Percentiles rank a stretch among this genome's conserved stretches.
Evolutionary conservation across 2,797 vertebrate genomes (phyloP).

Genomic region (Bovichtus diacanthus): DNA sequence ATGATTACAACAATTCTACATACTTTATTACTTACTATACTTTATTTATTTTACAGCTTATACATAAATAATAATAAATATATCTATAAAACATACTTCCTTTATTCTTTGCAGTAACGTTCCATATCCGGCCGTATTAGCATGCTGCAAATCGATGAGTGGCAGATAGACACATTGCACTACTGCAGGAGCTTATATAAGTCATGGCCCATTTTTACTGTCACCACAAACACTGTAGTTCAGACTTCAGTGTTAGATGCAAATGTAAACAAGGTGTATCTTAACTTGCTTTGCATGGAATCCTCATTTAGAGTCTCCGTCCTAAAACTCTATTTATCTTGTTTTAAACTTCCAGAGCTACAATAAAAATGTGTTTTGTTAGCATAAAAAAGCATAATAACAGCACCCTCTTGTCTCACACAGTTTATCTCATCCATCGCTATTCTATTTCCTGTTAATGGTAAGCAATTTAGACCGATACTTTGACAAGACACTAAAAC

Average conservation of each 20-base stretch:
- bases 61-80: too few relatives aligned
- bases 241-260: neutral
- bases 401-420: neutral
- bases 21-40: neutral
- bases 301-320: neutral
- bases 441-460: conserved; percentile 31
- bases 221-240: neutral
- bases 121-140: neutral
- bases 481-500: conserved; percentile 7
- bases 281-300: conserved; percentile 13
- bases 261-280: conserved; percentile 6
- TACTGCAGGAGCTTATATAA: neutral
- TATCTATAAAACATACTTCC: neutral
- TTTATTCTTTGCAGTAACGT: neutral
- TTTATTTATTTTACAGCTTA: conserved; percentile 1
- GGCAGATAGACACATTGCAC: neutral
- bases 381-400: neutral
- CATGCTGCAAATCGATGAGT: neutral
- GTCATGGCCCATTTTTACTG: neutral
- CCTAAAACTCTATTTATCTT: neutral
- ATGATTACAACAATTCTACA: neutral
- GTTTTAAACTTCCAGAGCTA: neutral
- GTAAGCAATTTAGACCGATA: neutral
- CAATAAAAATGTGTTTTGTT: neutral
- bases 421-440: conserved; percentile 11